Conservation (phyloP, 2,797 vertebrate genomes). For the Cuculus canorus region DNA sequence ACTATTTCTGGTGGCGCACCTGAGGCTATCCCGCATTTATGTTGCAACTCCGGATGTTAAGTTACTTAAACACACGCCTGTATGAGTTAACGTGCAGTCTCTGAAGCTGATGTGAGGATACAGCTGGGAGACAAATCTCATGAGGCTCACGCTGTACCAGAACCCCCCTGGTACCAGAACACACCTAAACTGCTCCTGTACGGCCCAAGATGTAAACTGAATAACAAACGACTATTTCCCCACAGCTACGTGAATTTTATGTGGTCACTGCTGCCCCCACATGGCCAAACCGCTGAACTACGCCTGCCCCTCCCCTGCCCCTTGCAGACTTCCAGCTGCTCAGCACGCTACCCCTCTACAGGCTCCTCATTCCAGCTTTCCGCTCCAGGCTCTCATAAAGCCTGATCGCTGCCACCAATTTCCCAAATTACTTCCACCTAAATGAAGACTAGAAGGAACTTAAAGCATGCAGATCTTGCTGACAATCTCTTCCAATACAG, state of each 20-base stretch:
- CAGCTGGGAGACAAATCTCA: accelerated
- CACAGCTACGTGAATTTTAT: neutral
- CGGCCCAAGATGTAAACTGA: accelerated
- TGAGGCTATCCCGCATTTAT: neutral
- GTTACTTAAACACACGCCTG: accelerated
- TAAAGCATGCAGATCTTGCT: neutral
- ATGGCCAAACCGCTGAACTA: neutral
- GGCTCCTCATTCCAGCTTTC: neutral
- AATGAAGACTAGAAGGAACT: neutral
- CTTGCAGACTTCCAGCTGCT: accelerated
- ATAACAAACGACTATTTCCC: neutral
- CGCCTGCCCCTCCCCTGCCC: too few relatives aligned
- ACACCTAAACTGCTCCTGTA: neutral
- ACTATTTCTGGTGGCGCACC: neutral
- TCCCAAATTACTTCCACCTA: neutral
- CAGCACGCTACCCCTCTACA: neutral
- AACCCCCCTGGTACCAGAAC: neutral
- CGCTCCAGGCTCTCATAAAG: neutral
- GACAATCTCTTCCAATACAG: neutral
- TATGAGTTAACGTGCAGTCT: accelerated
- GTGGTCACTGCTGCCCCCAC: slow-evolving; percentile 51
- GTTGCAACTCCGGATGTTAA: neutral
- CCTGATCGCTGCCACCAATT: neutral
- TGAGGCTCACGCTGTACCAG: accelerated
- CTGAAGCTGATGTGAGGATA: neutral